Base-by-base conservation (phyloP, 2,888 invertebrate species). In the Plagodis dolabraria region DNA sequence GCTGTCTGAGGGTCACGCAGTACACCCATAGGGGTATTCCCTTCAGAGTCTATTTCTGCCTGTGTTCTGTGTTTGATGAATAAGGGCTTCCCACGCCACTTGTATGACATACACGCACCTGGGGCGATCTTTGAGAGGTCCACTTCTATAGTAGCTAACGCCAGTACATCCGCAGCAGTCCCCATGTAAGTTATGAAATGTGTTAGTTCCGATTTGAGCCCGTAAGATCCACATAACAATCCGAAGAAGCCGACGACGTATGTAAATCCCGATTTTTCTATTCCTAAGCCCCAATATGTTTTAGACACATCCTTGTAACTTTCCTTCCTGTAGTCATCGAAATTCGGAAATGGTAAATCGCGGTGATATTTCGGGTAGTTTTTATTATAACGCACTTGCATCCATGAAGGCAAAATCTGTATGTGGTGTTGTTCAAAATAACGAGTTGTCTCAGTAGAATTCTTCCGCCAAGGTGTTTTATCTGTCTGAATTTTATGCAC, bases 1-100 rank as follows among this genome's bases (percentile, higher is more conserved):
- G 96, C 95, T 34, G 92, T 85, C 77, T 96, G 89, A 0, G 97
- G 97, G 82, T 98, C 96, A 56, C 96, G 93, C 47, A 98, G 89
- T 0, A 87, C 77, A 5, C 89, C 73, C 34, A 96, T 52, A 54
- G 95, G 94, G 8, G 96, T 96, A 33, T 85, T 80, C 52, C 89
- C 82, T 77, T 95, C 96, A 33, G 77, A 72, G 0, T 92, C 93
- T 53, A 97, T 96, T 71, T 97, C 96, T 0, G 91, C 92, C 7
- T 86, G 84, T 6, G 96, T 94, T 67, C 95, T 93, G 75, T 95
- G 95, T 74, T 95, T 95, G 47, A 98, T 88, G 79, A 97, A 98
- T 52, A 98, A 87, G 0, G 97, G 97, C 79, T 97, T 97, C 56
- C 96, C 96, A 71, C 96, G 93, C 97, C 97, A 98, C 82, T 97